Base-by-base conservation (phyloP, 2,113 vertebrate genomes). In the Willisornis vidua region DNA sequence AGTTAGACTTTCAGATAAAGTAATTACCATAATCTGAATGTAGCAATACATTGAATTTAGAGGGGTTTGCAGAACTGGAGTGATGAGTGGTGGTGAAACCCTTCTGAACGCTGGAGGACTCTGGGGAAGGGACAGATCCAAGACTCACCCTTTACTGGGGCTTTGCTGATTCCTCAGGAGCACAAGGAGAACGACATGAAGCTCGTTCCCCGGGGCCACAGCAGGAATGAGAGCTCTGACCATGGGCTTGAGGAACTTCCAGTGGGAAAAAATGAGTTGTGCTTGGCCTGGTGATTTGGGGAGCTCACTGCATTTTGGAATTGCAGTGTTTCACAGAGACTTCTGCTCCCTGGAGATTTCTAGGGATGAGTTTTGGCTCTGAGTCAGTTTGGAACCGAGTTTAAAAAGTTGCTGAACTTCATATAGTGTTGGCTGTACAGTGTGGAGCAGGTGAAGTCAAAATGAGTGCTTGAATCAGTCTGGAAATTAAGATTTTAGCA, bases 161-260 rank as follows among this genome's bases (percentile, higher is more conserved):
- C 85, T 76, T 33, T 93, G 43, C 23, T 66, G 62, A 6, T 83
- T 72, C 48, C 49, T 22, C 18, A 46, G 35, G 33, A 55, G 25
- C 39, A 48, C 0, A 0, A 1, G 2, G 14, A 20, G 8, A 31
- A 25, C 5, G 0, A 61, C 28, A 48, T 65, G 29, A 28, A 94
- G 52, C 14, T 61, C 20, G 12, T 57, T 80, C 37, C 35, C 22
- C 54, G 58, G 29, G 17, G 61, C 35, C 48, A 45, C 19, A 41
- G 19, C 70, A 85, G 91, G 41, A 72, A 16, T 28, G 33, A 74
- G 51, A 78, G 14, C 28, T 78, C 57, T 55, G 35, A 85, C 63
- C 33, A 26, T 83, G 43, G 49, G 7, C 17, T 28, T 76, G 37
- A 37, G 28, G 46, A 19, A 5, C n/a, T 25, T 28, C 19, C 49